A percentile compares a stretch with the other conserved stretches of the same genome.
Evolutionary conservation across 2,113 vertebrate species (phyloP).

Genomic region (Rhabdornis inornatus): DNA sequence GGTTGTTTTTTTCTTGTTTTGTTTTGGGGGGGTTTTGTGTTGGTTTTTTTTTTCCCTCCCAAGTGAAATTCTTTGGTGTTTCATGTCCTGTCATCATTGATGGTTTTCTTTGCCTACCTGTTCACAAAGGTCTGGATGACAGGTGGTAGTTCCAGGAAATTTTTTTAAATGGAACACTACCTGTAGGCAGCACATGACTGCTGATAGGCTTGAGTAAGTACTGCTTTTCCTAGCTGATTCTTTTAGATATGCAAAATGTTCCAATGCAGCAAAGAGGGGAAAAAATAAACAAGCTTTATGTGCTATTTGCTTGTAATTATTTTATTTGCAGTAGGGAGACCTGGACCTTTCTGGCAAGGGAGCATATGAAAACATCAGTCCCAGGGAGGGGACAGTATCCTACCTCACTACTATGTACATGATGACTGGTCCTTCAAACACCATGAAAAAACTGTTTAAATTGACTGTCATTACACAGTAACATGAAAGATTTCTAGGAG

Average conservation of each 20-base stretch:
- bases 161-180: slow-evolving; percentile 53
- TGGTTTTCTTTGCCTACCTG: slow-evolving; percentile 83
- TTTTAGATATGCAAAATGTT: background rate
- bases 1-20: background rate
- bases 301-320: slow-evolving; percentile 44
- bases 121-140: slow-evolving; percentile 77
- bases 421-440: slow-evolving; percentile 79
- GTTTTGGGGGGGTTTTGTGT: background rate
- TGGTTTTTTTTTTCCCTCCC: background rate
- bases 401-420: slow-evolving; percentile 86
- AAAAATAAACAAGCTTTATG: background rate
- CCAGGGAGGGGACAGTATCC: slow-evolving; percentile 76
- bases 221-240: slow-evolving; percentile 39
- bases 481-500: background rate
- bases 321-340: slow-evolving; percentile 55
- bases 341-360: slow-evolving; percentile 79
- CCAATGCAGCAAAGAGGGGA: background rate
- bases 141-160: slow-evolving; percentile 43
- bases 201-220: slow-evolving; percentile 26
- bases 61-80: slow-evolving; percentile 65
- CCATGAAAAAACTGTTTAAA: slow-evolving; percentile 43
- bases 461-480: background rate
- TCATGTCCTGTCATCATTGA: slow-evolving; percentile 78
- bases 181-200: slow-evolving; percentile 38
- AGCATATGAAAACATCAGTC: slow-evolving; percentile 85